Evolutionary conservation across 2,797 vertebrate species (phyloP), one percentile per base, ranked within the genome.

Genomic region (Oophaga sylvatica): DNA sequence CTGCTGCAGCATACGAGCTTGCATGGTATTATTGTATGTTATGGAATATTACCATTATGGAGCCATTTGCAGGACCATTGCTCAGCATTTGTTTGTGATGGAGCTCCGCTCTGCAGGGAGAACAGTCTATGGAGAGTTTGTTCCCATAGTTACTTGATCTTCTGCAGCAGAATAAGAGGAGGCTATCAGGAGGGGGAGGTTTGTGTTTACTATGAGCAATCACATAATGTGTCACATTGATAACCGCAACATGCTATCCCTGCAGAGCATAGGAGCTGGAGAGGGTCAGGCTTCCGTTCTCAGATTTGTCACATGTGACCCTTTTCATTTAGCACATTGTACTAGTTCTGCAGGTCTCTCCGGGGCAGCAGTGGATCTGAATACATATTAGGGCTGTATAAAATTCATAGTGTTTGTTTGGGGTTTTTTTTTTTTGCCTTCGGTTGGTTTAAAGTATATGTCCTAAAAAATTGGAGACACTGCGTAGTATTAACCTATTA

Each of bases 91-190:
- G 87, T 90, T 93, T 92, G 87, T 91, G 90, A 90, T 91, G 91
- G 90, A 90, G 71, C 82, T 90, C 29, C 35, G 90, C 85, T 90
- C 91, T 85, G 22, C 0, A 75, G 90, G 82, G 90, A 91, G 35
- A 65, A 22, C 75, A 16, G 91, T 94, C 93, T 93, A 63, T 91
- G 86, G 94, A 94, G 95, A 94, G 92, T 84, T 80, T 68, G 93
- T 96, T 95, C 92, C 94, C 93, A 94, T 95, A 93, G 94, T 94
- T 95, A 95, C 94, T 90, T 93, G 92, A 93, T 91, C 94, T 94
- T 93, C 94, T 94, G 93, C 93, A 93, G 92, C 90, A 95, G 92
- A 92, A 91, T 95, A 85, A 85, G 93, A 92, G 56, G 78, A 81
- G 79, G 0, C 0, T 83, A 67, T 9, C 79, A 26, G 75, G 81